Base-by-base conservation (phyloP, 2,113 vertebrate genomes). In the Lanius ludovicianus region DNA sequence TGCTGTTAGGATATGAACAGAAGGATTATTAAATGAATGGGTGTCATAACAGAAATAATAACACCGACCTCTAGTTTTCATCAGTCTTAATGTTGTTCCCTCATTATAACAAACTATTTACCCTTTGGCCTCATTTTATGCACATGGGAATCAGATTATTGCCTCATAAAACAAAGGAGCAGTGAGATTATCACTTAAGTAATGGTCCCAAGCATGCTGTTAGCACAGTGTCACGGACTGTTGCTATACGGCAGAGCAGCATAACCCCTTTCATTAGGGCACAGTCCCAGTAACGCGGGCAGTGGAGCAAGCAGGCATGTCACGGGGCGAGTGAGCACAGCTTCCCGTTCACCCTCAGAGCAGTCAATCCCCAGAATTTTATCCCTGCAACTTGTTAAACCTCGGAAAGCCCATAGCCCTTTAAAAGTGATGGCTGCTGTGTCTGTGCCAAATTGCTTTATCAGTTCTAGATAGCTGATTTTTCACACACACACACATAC, bases 91-190 rank as follows among this genome's bases (percentile, higher is more conserved):
- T 84, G 90, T 90, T 94, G 83, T 94, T 96, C 92, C 71, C 85
- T 96, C 95, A 89, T 96, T 96, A 97, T 86, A 95, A 92, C 86
- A 87, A 94, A 96, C 76, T 97, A 55, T 95, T 95, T 96, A 96
- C 93, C 95, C 96, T 97, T 96, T 96, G 96, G 95, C 92, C 92
- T 95, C 88, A 71, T 93, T 94, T 97, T 89, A 95, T 89, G 76
- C 95, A 71, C 93, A 73, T 49, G 93, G 88, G 96, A 93, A 90
- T 95, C 86, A 96, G 92, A 89, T 96, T 97, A 97, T 92, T 94
- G 90, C 96, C 96, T 95, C 96, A 96, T 96, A 96, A 96, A 97
- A 97, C 73, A 93, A 93, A 96, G 90, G 88, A 94, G 86, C 85
- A 65, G 93, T 64, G 90, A 94, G 87, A 94, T 95, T 93, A 96